Conservation (phyloP, 2,888 invertebrate genomes). For the Deilephila porcellus region DNA sequence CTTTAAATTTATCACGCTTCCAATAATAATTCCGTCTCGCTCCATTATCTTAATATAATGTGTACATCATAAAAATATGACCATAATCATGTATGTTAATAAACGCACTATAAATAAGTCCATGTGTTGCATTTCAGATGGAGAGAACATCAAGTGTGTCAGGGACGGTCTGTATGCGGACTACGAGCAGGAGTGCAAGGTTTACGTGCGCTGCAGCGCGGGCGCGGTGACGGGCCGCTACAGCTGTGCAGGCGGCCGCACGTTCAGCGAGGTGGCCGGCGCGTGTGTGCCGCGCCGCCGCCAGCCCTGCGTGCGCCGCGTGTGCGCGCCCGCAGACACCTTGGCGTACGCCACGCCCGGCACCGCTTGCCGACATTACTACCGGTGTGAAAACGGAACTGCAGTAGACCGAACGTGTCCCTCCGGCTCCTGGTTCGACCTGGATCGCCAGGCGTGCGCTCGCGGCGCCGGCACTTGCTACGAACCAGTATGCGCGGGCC, state of each 20-base stretch:
- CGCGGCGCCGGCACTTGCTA: conserved; percentile 84
- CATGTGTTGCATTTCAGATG: conserved; percentile 56
- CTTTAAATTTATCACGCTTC: not conserved
- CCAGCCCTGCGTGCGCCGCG: conserved; percentile 70
- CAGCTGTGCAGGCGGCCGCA: conserved; percentile 68
- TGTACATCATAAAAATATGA: not conserved
- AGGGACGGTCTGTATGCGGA: conserved; percentile 77
- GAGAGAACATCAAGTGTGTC: conserved; percentile 59
- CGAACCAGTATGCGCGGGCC: conserved; percentile 85
- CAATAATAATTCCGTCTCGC: no score
- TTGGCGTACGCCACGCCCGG: conserved; percentile 83
- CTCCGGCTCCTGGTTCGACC: conserved; percentile 83
- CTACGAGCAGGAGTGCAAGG: conserved; percentile 73
- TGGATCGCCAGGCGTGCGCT: conserved; percentile 80
- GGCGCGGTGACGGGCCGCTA: conserved; percentile 64
- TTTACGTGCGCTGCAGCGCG: conserved; percentile 73
- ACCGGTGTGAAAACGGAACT: conserved; percentile 81
- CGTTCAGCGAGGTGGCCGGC: conserved; percentile 72
- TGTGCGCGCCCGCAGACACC: conserved; percentile 66
- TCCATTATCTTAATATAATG: not conserved
- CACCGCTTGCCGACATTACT: conserved; percentile 84
- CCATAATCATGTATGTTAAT: not conserved
- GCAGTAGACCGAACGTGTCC: conserved; percentile 80
- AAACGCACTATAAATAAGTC: not conserved
- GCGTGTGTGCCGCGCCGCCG: conserved; percentile 71